Evolutionary conservation across 2,888 invertebrate species (phyloP).

Genomic region (Bugula neritina): DNA sequence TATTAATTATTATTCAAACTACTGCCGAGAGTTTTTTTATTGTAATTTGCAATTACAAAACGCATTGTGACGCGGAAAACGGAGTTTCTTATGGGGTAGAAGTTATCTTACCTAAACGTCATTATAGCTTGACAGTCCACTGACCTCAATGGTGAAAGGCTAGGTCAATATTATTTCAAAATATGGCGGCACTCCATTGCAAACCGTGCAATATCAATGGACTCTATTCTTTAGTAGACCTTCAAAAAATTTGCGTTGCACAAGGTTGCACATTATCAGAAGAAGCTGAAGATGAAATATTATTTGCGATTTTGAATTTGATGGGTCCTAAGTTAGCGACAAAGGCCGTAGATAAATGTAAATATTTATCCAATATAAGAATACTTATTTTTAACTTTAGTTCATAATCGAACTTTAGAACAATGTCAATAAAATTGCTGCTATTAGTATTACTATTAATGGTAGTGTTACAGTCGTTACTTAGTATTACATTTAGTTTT

Average conservation of each 20-base stretch:
- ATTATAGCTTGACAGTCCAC: no score
- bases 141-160: no score
- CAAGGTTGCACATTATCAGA: slow-evolving; percentile 21
- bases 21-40: no score
- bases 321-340: slow-evolving; percentile 16
- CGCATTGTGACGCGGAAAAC: no score
- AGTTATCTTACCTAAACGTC: no score
- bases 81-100: no score
- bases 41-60: no score
- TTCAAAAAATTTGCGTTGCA: slow-evolving; percentile 24
- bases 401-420: no score
- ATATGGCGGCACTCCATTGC: background rate
- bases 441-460: slow-evolving; percentile 2
- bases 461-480: background rate
- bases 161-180: background rate
- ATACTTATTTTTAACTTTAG: background rate
- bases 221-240: slow-evolving; percentile 21
- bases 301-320: slow-evolving; percentile 8
- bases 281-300: slow-evolving; percentile 22
- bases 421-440: background rate
- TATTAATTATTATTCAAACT: no score
- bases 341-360: slow-evolving; percentile 1
- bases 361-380: background rate
- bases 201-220: background rate
- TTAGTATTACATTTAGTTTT: no score